These are phyloP conservation scores for Amphipoea oculea DNA, from an alignment of 2,888 invertebrate genomes.

Conservation along the genomic window DNA sequence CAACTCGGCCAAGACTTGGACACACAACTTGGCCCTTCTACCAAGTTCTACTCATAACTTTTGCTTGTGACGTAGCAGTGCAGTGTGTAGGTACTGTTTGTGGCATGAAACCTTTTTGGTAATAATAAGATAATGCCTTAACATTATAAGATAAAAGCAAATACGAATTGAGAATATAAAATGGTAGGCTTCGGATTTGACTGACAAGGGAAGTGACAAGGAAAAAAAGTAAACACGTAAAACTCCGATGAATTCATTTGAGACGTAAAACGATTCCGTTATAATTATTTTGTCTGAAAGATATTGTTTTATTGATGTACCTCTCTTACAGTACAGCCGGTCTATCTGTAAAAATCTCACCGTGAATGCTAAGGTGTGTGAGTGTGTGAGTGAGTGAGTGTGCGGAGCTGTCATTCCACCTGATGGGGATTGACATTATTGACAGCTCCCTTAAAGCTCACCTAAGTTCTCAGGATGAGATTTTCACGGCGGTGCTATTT, in stretches of 20 bases:
- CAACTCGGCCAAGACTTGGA: not conserved
- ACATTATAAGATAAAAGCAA: not conserved
- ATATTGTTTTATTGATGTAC: not conserved
- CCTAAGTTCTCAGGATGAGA: no score
- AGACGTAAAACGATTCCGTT: not conserved
- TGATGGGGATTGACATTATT: no score
- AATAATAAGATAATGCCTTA: not conserved
- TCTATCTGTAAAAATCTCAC: no score
- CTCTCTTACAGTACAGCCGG: not conserved
- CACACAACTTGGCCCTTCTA: not conserved
- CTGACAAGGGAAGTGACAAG: not conserved
- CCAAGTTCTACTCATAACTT: not conserved
- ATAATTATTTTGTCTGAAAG: no score
- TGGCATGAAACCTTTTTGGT: not conserved
- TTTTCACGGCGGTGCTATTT: no score
- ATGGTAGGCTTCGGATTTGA: not conserved
- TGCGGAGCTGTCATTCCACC: no score
- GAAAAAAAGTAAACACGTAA: not conserved
- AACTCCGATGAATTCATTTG: not conserved
- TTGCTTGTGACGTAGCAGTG: not conserved
- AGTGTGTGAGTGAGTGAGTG: no score
- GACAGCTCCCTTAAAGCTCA: no score
- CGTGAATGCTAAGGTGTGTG: no score
- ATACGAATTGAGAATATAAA: not conserved
- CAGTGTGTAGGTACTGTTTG: not conserved